Base-by-base conservation (phyloP, 2,113 vertebrate genomes). In the Aldabrachelys gigantea region DNA sequence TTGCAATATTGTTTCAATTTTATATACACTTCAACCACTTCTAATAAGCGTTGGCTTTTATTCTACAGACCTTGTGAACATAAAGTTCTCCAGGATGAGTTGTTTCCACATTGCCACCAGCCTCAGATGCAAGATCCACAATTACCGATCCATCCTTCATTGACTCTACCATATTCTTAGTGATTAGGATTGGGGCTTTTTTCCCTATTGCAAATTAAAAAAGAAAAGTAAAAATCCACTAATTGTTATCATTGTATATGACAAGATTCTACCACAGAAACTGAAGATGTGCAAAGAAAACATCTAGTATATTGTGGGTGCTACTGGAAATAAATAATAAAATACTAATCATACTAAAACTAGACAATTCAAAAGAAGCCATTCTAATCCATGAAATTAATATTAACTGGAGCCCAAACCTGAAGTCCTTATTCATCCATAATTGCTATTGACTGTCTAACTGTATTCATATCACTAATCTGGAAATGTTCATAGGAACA, bases 41-140 rank as follows among this genome's bases (percentile, higher is more conserved):
- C 49, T 89, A 85, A 82, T 84, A n/a, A 88, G 90, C 54, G n/a
- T 38, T 81, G 50, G 4, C 59, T 12, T 91, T 22, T 12, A 88
- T 91, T 85, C 31, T 53, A 59, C 16, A 89, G 52, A 91, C 19
- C 59, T 76, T 97, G 94, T 97, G 95, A 95, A 97, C 54, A 6
- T 97, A 41, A 54, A 98, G 91, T 27, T 97, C 97, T 91, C 96
- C 97, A 16, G 97, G 95, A 84, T 72, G 96, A 69, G 92, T 98
- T 19, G 98, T 99, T 96, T 98, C 98, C 22, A 98, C 97, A 96
- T 99, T 98, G 80, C 96, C 97, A n/a, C 97, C 98, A 53, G 98
- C 97, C 89, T 98, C 98, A 79, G 97, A 78, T 65, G 98, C 98
- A 94, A 98, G 87, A 88, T 98, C 98, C 62, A 96, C 97, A 88